These are phyloP conservation scores for Lymantria dispar DNA, from an alignment of 2,888 invertebrate species.

Conservation along the genomic window DNA sequence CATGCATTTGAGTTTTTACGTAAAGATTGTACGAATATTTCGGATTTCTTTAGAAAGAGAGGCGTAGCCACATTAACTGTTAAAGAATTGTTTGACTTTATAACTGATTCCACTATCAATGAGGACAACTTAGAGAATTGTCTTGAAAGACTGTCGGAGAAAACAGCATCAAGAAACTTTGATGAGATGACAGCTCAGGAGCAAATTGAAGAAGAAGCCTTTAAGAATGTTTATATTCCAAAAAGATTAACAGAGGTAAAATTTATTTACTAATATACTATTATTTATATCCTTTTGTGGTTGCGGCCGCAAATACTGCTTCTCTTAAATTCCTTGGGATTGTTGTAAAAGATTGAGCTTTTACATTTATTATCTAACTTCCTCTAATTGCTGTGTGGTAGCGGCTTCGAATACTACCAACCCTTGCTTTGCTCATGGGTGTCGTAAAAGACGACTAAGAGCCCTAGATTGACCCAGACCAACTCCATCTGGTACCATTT, in stretches of 20 bases:
- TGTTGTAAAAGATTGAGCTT: no score
- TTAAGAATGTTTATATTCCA: slow-evolving; percentile 96
- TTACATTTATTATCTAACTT: no score
- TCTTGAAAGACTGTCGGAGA: slow-evolving; percentile 87
- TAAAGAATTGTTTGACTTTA: slow-evolving; percentile 96
- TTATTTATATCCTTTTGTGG: no score
- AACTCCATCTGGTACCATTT: no score
- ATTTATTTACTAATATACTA: neutral
- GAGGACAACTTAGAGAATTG: slow-evolving; percentile 91
- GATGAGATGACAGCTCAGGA: slow-evolving; percentile 88
- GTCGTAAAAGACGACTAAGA: no score
- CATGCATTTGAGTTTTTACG: slow-evolving; percentile 96
- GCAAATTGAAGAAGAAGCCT: slow-evolving; percentile 94
- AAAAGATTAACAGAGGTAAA: slow-evolving; percentile 93
- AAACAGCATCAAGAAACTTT: slow-evolving; percentile 83
- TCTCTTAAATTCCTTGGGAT: no score
- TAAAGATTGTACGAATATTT: slow-evolving; percentile 96
- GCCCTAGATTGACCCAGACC: no score
- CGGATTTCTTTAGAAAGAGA: slow-evolving; percentile 94
- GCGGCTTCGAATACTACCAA: no score
- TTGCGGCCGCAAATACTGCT: no score
- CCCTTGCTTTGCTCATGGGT: no score
- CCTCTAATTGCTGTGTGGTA: no score
- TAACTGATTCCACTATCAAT: slow-evolving; percentile 94
- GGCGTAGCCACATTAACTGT: slow-evolving; percentile 95